Evolutionary conservation across 2,113 vertebrate species (phyloP), one percentile per base, ranked within the genome.

Genomic region (Corydoras maculifer): DNA sequence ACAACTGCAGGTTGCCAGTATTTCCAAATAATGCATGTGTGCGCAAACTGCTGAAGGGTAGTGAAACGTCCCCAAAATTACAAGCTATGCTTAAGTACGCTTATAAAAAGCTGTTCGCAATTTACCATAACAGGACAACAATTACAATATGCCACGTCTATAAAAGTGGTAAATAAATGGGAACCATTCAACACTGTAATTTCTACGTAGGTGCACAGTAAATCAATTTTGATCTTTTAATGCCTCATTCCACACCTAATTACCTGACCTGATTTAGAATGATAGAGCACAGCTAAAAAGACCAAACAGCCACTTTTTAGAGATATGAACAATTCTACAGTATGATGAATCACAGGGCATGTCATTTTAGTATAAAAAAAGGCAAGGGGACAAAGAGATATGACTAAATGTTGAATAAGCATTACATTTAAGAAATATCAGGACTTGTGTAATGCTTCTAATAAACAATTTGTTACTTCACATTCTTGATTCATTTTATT

Each of bases 151-250:
- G 59, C 7, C 43, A 32, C 62, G 13, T 15, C 35, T 43, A 67
- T 43, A 66, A 0, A 2, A 18, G 35, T 14, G 32, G n/a, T 12
- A 48, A 55, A 68, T 73, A 53, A 73, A 55, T 61, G 25, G 30
- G 9, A 43, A 58, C 13, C 13, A 2, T 48, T 25, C 15, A 12
- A 57, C 18, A 8, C 14, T 51, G 9, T 32, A 5, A 11, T 50
- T 65, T 58, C 53, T 58, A 50, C 8, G 10, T 9, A 35, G 68
- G 13, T 10, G 25, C 53, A 64, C 2, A 8, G 18, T 25, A 63
- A 54, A 70, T 71, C 11, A 3, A 53, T 57, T 62, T 58, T 72
- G 2, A 32, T 62, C 25, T 48, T 65, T 14, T 29, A 25, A 43
- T 8, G 54, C 48, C 13, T n/a, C 48, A 29, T 14, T 25, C 25